These are phyloP conservation scores for Trichonephila clavipes DNA, from an alignment of 1,140 invertebrate species.

Conservation along the genomic window DNA sequence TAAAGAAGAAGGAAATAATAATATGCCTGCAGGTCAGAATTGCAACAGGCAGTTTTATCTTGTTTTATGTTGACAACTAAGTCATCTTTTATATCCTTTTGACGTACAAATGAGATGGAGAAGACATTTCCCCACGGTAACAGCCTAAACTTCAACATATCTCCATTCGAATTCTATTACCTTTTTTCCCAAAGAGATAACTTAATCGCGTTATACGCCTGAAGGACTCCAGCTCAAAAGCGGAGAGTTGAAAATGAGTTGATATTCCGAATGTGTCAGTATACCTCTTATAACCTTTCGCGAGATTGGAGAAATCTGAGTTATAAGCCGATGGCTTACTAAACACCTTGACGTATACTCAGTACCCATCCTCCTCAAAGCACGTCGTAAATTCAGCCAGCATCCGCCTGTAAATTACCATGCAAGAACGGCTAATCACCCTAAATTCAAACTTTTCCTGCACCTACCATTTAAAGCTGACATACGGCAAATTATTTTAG, in stretches of 20 bases:
- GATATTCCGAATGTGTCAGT: conserved; percentile 57
- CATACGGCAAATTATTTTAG: conserved; percentile 72
- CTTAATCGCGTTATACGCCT: conserved; percentile 28
- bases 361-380: neutral
- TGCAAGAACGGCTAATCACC: conserved; percentile 54
- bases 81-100: conserved; percentile 23
- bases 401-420: conserved; percentile 70
- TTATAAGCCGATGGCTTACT: conserved; percentile 68
- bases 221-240: neutral
- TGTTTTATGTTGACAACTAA: conserved; percentile 35
- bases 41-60: conserved; percentile 25
- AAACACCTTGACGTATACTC: conserved; percentile 49
- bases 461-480: conserved; percentile 64
- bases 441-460: conserved; percentile 58
- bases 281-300: neutral
- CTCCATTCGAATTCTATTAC: conserved; percentile 51
- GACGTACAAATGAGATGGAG: conserved; percentile 26
- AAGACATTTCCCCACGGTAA: conserved; percentile 37
- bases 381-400: conserved; percentile 44
- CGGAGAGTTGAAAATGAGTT: conserved; percentile 36
- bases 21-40: neutral
- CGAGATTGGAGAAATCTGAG: conserved; percentile 64
- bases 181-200: conserved; percentile 46
- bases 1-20: neutral
- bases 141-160: neutral